Base-by-base conservation (phyloP, 2,797 vertebrate species). In the Cirrhinus molitorella region DNA sequence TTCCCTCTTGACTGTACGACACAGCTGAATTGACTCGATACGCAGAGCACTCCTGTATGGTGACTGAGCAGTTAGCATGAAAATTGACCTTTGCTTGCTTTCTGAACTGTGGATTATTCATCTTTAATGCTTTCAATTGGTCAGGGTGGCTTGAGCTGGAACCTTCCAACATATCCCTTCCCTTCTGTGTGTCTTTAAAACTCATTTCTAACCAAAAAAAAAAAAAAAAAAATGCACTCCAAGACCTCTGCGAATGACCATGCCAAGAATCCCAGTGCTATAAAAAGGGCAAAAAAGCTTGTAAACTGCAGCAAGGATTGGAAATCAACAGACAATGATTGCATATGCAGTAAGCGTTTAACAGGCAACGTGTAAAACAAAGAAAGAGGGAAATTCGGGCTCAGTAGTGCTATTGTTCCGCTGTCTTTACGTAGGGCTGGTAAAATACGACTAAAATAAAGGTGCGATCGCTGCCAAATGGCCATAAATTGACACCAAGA, bases 1-100 rank as follows among this genome's bases (percentile, higher is more conserved):
- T 89, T 89, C 88, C 79, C 81, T 90, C 88, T 89, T 88, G 80
- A 91, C 80, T 84, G 90, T 80, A 87, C 87, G 85, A 81, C 49
- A 57, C 83, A 63, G 89, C 88, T 88, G 87, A 92, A 94, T 90
- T 85, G 90, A 93, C 92, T 90, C 79, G 87, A 90, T 92, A 88
- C 83, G 84, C 86, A 19, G 66, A 71, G 77, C 87, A 90, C 87
- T 89, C 84, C 89, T 92, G 87, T 88, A 87, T 84, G 91, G 88
- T 91, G 92, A 91, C 91, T 84, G 92, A 90, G 91, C 91, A 91
- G 92, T 91, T 79, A 93, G 92, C 90, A 89, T 93, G 89, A 90
- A 94, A 92, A 94, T 93, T 91, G 93, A 95, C 92, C 92, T 94
- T 94, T 93, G 90, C 93, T 90, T 90, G 91, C 89, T 93, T 94